Evolutionary conservation across 2,113 vertebrate species (phyloP).

Genomic region (Otus sunia): DNA sequence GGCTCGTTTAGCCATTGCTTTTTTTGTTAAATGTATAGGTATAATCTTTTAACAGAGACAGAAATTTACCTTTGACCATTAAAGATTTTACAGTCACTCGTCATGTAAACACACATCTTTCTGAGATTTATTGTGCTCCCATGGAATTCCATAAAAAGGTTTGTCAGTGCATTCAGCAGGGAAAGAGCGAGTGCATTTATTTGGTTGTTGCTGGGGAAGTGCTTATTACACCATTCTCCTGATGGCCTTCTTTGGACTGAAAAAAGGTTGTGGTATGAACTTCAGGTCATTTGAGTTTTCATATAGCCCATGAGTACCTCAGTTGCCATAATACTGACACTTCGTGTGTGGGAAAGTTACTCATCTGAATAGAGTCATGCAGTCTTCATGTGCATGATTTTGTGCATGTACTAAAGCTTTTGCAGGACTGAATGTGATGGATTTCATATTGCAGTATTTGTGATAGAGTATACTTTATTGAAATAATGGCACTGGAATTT

Average conservation of each 20-base stretch:
- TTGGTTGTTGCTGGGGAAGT: background rate
- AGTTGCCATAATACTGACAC: background rate
- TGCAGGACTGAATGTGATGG: background rate
- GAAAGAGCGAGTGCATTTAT: background rate
- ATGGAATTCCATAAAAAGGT: background rate
- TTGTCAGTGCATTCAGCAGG: background rate
- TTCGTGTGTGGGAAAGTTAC: background rate
- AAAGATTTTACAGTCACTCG: background rate
- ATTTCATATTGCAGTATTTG: background rate
- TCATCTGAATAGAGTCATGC: background rate
- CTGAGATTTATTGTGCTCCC: background rate
- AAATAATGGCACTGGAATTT: background rate
- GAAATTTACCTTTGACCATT: background rate
- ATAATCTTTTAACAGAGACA: background rate
- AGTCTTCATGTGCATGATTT: background rate
- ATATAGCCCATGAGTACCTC: background rate
- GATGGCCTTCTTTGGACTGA: background rate
- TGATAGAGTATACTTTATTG: background rate
- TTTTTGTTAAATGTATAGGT: background rate
- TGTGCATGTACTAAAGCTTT: background rate
- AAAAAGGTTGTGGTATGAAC: background rate
- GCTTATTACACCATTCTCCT: background rate
- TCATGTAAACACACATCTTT: background rate
- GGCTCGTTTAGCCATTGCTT: background rate
- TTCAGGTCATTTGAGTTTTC: background rate